Evolutionary conservation across 2,797 vertebrate genomes (phyloP), one percentile per base, ranked within the genome.

Genomic region (Tarsius wallacei): DNA sequence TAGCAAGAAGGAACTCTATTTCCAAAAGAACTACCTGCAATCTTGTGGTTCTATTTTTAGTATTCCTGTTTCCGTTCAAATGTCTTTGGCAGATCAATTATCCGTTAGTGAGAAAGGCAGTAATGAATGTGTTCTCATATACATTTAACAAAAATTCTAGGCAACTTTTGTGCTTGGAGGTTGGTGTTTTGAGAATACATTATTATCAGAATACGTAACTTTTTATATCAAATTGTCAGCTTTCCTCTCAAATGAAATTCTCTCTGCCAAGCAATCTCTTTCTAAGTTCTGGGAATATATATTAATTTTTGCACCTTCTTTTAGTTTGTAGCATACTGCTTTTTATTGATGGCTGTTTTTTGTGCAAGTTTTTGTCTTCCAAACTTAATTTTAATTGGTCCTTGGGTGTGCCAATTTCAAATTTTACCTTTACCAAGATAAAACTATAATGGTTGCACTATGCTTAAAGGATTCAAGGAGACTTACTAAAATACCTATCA

Each of bases 71-170:
- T 97, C 73, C 59, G 51, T 96, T 96, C 49, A 93, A 93, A 95
- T 12, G 53, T 97, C 63, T 91, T 92, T 82, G 71, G 81, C 26
- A 95, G 57, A 89, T 93, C 66, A 90, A 74, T 95, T 87, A 95
- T 84, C 81, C 0, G 0, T 95, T 90, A 77, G 42, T 5, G 36
- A 94, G 66, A 90, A 93, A 71, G 70, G 53, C 97, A 74, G 68
- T 61, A 84, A n/a, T 64, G 11, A 90, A 31, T 90, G 51, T 91
- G 42, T 87, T 95, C 70, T 97, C 33, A 86, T 57, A 53, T 33
- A 33, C 53, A 95, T 88, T 90, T 57, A 86, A 91, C 36, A 93
- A 93, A 94, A 93, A 81, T 93, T 97, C 55, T 78, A 96, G 59
- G 70, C 70, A 94, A 86, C n/a, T 57, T 91, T 84, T 87, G 64